A percentile compares a stretch with the other conserved stretches of the same genome.
phyloP scores from a whole-genome alignment of 1,140 invertebrate genomes.

The Orius insidiosus region DNA sequence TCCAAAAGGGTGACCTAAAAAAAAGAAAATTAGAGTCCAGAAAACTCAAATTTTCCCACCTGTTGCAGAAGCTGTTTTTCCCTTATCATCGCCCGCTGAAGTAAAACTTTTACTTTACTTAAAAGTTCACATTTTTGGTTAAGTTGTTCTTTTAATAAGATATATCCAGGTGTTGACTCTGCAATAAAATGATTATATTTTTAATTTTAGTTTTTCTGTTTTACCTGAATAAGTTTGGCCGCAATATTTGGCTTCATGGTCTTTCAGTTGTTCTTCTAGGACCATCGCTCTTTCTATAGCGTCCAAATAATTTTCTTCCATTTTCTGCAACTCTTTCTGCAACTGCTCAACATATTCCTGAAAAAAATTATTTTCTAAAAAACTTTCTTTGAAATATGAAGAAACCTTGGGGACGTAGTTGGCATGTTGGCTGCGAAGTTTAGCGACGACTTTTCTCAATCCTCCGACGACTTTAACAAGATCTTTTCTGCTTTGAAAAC shows the following conservation, averaged over 20 bases:
- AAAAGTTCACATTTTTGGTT: constrained; percentile 32
- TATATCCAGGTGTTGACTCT: background rate
- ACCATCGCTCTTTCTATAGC: constrained; percentile 27
- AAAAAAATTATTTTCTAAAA: background rate
- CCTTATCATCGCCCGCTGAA: constrained; percentile 33
- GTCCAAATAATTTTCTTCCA: constrained; percentile 27
- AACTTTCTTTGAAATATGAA: too few relatives aligned
- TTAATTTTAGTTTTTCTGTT: background rate
- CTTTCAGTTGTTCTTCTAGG: constrained; percentile 30
- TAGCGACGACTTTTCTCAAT: constrained; percentile 45
- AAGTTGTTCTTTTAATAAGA: constrained; percentile 28
- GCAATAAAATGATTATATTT: too few relatives aligned
- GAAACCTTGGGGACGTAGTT: constrained; percentile 14
- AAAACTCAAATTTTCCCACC: constrained; percentile 22
- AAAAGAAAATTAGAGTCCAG: background rate
- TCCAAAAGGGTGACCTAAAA: constrained; percentile 14
- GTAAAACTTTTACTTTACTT: constrained; percentile 33
- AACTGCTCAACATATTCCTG: constrained; percentile 21
- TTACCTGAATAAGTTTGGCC: constrained; percentile 13
- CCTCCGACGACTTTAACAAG: constrained; percentile 45
- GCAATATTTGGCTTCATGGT: constrained; percentile 17
- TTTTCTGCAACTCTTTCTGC: constrained; percentile 25
- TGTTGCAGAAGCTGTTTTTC: constrained; percentile 33
- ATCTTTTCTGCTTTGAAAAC: constrained; percentile 29
- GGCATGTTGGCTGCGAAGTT: constrained; percentile 43